A percentile compares a stretch with the other conserved stretches of the same genome.
Evolutionary conservation across 2,888 invertebrate species (phyloP).

Genomic region (Troides oblongomaculatus): DNA sequence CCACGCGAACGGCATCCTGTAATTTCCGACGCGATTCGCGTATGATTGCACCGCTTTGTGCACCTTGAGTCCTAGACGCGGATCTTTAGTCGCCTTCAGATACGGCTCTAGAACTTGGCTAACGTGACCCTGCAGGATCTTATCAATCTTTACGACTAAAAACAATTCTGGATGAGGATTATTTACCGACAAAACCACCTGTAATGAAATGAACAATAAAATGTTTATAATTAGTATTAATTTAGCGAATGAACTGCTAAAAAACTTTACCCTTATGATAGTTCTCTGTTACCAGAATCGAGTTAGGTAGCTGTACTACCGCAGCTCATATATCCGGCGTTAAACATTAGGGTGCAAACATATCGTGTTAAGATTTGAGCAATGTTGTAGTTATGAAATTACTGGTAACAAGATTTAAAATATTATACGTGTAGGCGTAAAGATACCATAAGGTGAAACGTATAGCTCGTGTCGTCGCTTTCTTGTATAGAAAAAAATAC

Average conservation of each 20-base stretch:
- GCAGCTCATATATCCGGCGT: too few relatives aligned
- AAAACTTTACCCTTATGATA: too few relatives aligned
- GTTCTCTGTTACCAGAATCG: too few relatives aligned
- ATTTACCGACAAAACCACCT: conserved; percentile 93
- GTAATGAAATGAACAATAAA: conserved; percentile 42
- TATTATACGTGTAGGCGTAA: too few relatives aligned
- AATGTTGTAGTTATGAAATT: too few relatives aligned
- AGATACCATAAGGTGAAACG: neutral
- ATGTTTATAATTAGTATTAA: neutral
- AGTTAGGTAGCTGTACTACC: too few relatives aligned
- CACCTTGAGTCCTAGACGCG: conserved; percentile 88
- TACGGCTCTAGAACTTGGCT: conserved; percentile 93
- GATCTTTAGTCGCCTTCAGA: conserved; percentile 89
- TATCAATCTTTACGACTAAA: conserved; percentile 95
- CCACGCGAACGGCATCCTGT: conserved; percentile 99
- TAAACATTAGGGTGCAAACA: too few relatives aligned
- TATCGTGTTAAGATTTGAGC: too few relatives aligned
- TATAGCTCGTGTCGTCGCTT: too few relatives aligned
- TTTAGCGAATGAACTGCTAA: neutral
- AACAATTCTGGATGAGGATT: conserved; percentile 95
- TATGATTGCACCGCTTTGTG: conserved; percentile 89
- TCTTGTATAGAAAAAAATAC: neutral
- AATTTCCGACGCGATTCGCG: conserved; percentile 91
- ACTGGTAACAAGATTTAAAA: too few relatives aligned
- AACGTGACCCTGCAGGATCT: conserved; percentile 94